Evolutionary conservation across 2,113 vertebrate species (phyloP).

Genomic region (Urocitellus parryii): DNA sequence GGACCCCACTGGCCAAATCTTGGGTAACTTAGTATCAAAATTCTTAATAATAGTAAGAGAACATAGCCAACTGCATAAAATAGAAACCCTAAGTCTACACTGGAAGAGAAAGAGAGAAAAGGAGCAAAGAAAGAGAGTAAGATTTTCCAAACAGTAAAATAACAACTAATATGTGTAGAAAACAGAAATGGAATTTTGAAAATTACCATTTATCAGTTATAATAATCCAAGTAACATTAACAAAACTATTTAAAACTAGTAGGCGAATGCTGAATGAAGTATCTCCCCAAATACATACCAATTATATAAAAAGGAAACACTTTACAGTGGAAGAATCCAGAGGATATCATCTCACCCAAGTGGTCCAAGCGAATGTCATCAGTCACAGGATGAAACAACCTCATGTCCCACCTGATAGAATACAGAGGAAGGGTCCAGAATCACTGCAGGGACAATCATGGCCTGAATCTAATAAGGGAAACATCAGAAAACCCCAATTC

Average conservation of each 20-base stretch:
- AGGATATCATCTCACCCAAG: neutral
- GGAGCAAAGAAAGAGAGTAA: rapidly evolving
- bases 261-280: neutral
- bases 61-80: neutral
- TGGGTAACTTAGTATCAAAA: neutral
- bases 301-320: constrained; percentile 17
- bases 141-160: neutral
- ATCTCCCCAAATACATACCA: neutral
- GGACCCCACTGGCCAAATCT: neutral
- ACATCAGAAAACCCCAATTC: neutral
- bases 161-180: neutral
- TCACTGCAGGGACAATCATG: neutral
- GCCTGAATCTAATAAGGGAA: neutral
- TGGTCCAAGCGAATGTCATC: neutral
- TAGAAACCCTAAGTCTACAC: neutral
- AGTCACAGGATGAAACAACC: neutral
- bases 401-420: neutral
- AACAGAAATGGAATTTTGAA: constrained; percentile 20
- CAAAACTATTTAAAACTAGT: neutral
- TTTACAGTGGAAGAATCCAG: neutral
- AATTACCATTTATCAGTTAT: neutral
- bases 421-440: neutral
- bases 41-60: neutral
- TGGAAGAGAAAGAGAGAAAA: neutral
- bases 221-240: neutral